Conservation (phyloP, 2,888 invertebrate genomes). For the Amorpha juglandis region DNA sequence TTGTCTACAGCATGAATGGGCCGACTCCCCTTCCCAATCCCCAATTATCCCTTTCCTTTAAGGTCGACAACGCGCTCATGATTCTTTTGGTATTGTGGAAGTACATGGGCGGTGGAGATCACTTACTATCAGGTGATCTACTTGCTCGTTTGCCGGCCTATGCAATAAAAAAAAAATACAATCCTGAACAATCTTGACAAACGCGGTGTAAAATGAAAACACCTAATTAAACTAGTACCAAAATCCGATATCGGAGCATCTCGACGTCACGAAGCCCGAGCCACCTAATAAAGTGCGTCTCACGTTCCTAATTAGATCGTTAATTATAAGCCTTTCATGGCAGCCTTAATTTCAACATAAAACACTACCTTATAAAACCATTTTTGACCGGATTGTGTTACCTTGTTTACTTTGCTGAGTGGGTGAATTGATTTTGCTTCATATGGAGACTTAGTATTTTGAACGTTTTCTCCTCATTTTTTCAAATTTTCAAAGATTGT, state of each 20-base stretch:
- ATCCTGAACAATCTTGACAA: constrained; percentile 42
- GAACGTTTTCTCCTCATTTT: too few relatives aligned
- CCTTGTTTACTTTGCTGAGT: constrained; percentile 45
- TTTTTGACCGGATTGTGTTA: constrained; percentile 77
- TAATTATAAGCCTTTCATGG: constrained; percentile 81
- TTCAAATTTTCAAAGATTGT: too few relatives aligned
- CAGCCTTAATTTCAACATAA: constrained; percentile 80
- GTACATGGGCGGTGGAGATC: too few relatives aligned
- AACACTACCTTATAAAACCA: constrained; percentile 66
- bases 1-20: too few relatives aligned
- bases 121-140: too few relatives aligned
- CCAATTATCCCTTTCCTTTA: too few relatives aligned
- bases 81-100: too few relatives aligned
- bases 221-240: constrained; percentile 79
- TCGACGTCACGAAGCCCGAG: constrained; percentile 66
- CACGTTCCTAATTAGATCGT: constrained; percentile 82
- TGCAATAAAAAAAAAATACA: constrained; percentile 13
- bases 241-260: constrained; percentile 78
- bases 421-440: background rate
- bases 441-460: too few relatives aligned
- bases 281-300: constrained; percentile 80
- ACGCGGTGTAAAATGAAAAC: constrained; percentile 66
- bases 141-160: background rate
- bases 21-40: too few relatives aligned
- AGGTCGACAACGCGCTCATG: too few relatives aligned